phyloP scores from a whole-genome alignment of 2,888 invertebrate species.

The Apotomis betuletana region DNA sequence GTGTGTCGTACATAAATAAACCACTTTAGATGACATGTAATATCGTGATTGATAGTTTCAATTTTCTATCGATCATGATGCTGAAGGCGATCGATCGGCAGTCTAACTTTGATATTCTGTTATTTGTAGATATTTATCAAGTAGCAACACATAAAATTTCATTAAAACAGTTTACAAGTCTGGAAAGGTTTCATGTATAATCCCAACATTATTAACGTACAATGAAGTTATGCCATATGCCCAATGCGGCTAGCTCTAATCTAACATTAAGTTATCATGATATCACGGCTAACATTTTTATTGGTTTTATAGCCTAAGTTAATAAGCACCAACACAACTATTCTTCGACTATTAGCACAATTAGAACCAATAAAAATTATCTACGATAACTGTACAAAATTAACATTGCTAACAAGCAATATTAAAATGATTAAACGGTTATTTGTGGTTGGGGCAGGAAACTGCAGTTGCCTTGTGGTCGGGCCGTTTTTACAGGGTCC shows the following conservation, averaged over 20 bases:
- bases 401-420: constrained; percentile 66
- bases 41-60: constrained; percentile 36
- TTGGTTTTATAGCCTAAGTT: constrained; percentile 23
- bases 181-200: too few species aligned
- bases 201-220: background rate
- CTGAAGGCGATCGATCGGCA: constrained; percentile 12
- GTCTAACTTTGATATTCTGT: background rate
- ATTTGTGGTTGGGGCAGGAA: constrained; percentile 77
- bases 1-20: constrained; percentile 20
- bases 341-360: constrained; percentile 36
- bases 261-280: background rate
- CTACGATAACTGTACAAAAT: constrained; percentile 63
- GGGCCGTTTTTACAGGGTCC: constrained; percentile 62
- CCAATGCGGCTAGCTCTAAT: background rate
- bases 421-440: constrained; percentile 65
- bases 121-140: too few species aligned
- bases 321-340: constrained; percentile 20
- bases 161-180: too few species aligned
- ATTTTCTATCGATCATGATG: constrained; percentile 19
- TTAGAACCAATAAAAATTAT: constrained; percentile 51
- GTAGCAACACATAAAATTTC: too few species aligned
- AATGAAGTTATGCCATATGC: background rate
- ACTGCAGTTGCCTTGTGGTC: constrained; percentile 70
- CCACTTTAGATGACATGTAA: constrained; percentile 29
- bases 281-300: constrained; percentile 9